phyloP scores from a whole-genome alignment of 2,113 vertebrate genomes.

The Romanogobio albipinnatus region DNA sequence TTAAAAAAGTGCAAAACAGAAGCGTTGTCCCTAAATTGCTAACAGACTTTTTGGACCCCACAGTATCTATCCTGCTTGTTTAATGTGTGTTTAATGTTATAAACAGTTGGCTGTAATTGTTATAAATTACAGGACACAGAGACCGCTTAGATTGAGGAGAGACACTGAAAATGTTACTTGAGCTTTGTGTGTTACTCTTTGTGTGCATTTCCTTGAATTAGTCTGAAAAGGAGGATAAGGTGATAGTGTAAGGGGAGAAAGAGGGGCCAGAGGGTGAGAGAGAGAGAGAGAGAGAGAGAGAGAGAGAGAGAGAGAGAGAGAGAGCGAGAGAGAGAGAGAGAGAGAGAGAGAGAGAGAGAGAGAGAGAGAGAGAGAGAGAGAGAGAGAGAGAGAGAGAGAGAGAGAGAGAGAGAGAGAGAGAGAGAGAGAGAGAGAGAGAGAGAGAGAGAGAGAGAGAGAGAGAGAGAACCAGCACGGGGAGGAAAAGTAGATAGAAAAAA shows the following conservation, averaged over 20 bases:
- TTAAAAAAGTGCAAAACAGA: background rate
- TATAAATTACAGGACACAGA: background rate
- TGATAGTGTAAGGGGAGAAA: slow-evolving; percentile 36
- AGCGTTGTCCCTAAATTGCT: background rate
- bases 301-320: too few species aligned
- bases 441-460: too few species aligned
- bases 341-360: too few species aligned
- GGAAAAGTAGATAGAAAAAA: slow-evolving; percentile 34
- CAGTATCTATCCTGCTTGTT: background rate
- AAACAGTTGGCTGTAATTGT: background rate
- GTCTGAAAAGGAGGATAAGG: background rate
- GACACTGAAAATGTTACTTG: slow-evolving; percentile 3
- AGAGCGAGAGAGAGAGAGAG: too few species aligned
- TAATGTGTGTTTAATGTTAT: background rate
- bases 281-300: background rate
- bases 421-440: too few species aligned
- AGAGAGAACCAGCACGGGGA: background rate
- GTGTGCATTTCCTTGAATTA: background rate
- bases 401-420: background rate
- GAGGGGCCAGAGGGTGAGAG: slow-evolving; percentile 4
- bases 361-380: slow-evolving; percentile 30
- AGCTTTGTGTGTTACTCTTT: background rate
- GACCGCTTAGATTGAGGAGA: background rate
- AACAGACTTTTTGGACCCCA: background rate
- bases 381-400: slow-evolving; percentile 9